A percentile compares a stretch with the other conserved stretches of the same genome.
Conservation (phyloP, 2,113 vertebrate genomes). For the Hypocryptadius cinnamomeus region DNA sequence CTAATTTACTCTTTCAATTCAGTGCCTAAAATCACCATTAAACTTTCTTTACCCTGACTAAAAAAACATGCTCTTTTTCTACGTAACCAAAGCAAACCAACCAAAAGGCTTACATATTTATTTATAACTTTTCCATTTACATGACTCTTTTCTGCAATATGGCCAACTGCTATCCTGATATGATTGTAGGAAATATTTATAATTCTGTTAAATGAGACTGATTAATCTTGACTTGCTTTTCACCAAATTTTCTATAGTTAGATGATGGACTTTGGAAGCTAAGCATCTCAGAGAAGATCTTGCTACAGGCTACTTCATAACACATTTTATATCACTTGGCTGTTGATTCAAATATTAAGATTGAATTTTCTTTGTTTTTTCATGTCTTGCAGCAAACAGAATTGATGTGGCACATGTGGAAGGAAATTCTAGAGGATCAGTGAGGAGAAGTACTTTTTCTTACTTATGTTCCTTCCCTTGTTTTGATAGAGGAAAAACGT, state of each 20-base stretch:
- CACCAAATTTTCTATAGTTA: conserved; percentile 18
- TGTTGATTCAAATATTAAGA: neutral
- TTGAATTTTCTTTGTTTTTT: neutral
- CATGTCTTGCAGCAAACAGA: neutral
- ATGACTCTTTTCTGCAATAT: conserved; percentile 12
- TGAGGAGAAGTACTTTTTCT: neutral
- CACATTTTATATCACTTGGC: neutral
- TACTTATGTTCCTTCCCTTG: neutral
- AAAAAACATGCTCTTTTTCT: conserved; percentile 42
- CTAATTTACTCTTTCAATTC: conserved; percentile 9
- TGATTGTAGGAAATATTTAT: conserved; percentile 53
- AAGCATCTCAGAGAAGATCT: neutral
- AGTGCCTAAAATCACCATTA: neutral
- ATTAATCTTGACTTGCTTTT: conserved; percentile 58
- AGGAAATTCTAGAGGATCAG: neutral
- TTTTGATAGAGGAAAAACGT: neutral
- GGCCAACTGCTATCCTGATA: conserved; percentile 37
- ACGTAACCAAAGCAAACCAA: conserved; percentile 41
- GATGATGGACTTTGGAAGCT: neutral
- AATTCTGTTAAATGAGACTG: conserved; percentile 43
- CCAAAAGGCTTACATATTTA: conserved; percentile 56
- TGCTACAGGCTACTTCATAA: neutral
- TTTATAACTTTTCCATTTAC: conserved; percentile 52
- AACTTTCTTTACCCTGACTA: conserved; percentile 47
- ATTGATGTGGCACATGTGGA: neutral